Conservation (phyloP, 2,797 vertebrate species). For the Mormyrops attenuatus region DNA sequence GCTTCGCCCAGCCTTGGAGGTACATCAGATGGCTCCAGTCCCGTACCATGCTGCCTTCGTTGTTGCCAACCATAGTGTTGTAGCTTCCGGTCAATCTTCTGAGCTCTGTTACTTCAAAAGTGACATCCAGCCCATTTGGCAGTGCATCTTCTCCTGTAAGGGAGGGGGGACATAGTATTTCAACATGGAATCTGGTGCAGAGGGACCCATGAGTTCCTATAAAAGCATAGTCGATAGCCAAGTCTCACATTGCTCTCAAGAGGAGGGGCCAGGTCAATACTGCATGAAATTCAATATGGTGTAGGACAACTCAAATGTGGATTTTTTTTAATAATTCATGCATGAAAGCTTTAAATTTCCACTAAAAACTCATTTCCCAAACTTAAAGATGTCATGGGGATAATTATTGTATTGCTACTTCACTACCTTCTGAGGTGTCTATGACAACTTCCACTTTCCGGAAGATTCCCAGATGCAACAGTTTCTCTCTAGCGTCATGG, state of each 20-base stretch:
- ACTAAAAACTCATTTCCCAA: not conserved
- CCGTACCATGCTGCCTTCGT: conserved; percentile 96
- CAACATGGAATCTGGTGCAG: not conserved
- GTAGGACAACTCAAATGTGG: not conserved
- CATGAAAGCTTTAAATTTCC: not conserved
- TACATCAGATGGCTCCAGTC: not conserved
- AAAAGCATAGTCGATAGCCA: not conserved
- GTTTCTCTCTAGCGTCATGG: conserved; percentile 78
- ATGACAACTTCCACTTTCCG: conserved; percentile 91
- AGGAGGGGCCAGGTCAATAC: not conserved
- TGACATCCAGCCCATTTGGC: conserved; percentile 89
- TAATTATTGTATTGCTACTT: not conserved
- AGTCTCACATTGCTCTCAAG: not conserved
- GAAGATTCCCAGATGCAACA: conserved; percentile 88
- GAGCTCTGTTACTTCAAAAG: conserved; percentile 85
- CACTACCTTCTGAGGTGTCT: conserved; percentile 81
- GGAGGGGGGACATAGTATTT: not conserved
- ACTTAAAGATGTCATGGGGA: not conserved
- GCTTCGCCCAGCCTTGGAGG: not conserved
- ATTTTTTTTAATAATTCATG: not conserved
- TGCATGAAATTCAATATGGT: not conserved
- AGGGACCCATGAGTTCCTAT: not conserved
- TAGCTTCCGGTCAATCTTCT: conserved; percentile 89
- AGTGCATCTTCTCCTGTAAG: conserved; percentile 76
- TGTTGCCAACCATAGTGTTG: conserved; percentile 98